These are phyloP conservation scores for Ciona savignyi DNA, from an alignment of 23 tunicate genomes.

Conservation along the genomic window DNA sequence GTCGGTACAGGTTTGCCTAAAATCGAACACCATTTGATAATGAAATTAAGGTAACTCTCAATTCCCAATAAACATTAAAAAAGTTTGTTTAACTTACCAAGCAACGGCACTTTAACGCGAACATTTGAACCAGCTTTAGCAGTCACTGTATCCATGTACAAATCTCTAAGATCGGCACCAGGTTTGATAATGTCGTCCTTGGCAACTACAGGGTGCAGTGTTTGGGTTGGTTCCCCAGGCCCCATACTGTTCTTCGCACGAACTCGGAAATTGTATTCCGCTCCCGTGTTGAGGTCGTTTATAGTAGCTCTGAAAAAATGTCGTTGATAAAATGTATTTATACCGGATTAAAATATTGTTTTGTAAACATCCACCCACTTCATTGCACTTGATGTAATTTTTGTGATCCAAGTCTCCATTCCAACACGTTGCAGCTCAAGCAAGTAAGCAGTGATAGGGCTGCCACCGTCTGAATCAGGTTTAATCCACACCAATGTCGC, in stretches of 20 bases:
- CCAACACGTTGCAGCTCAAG: constrained; percentile 68
- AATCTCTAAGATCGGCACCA: constrained; percentile 59
- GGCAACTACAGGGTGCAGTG: constrained; percentile 50
- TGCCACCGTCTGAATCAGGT: constrained; percentile 87
- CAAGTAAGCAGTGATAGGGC: constrained; percentile 56
- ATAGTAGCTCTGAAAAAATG: constrained; percentile 48
- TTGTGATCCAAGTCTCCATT: constrained; percentile 55
- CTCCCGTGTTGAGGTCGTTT: constrained; percentile 57
- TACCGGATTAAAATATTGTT: not conserved
- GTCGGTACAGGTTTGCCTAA: constrained; percentile 84
- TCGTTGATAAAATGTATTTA: not conserved
- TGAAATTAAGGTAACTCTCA: too few species aligned
- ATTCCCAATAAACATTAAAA: not conserved
- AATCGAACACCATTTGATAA: not conserved
- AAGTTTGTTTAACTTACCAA: constrained; percentile 26
- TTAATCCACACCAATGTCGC: constrained; percentile 75
- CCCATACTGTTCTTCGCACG: constrained; percentile 88
- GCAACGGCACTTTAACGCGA: constrained; percentile 51
- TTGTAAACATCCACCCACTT: constrained; percentile 10
- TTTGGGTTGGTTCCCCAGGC: constrained; percentile 74
- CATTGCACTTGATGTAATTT: constrained; percentile 18
- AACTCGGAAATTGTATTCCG: constrained; percentile 68
- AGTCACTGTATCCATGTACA: constrained; percentile 73
- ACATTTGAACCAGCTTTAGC: constrained; percentile 78
- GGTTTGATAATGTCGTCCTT: constrained; percentile 80